Evolutionary conservation across 2,888 invertebrate genomes (phyloP).

Genomic region (Plebejus melissa): DNA sequence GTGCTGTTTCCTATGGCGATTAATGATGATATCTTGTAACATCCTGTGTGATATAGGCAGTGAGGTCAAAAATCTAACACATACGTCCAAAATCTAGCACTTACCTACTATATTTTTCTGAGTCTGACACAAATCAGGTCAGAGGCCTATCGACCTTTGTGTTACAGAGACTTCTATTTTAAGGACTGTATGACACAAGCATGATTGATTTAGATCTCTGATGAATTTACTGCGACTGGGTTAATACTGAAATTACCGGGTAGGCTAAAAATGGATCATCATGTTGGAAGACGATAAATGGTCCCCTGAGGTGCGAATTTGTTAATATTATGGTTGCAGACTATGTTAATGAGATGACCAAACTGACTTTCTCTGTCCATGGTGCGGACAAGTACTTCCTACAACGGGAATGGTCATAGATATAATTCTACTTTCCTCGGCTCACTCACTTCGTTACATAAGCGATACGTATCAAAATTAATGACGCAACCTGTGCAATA

Average conservation of each 20-base stretch:
- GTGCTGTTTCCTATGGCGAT: background rate
- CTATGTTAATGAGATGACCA: constrained; percentile 35
- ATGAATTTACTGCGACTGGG: background rate
- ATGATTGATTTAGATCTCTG: background rate
- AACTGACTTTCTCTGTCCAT: constrained; percentile 36
- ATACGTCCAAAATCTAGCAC: too few species aligned
- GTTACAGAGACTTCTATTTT: too few species aligned
- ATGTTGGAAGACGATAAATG: background rate
- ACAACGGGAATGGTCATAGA: constrained; percentile 36
- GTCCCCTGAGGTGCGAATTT: constrained; percentile 8
- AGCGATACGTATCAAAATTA: constrained; percentile 33
- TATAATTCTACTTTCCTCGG: constrained; percentile 52
- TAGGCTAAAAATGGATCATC: background rate
- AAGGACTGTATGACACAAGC: too few species aligned
- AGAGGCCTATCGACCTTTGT: too few species aligned
- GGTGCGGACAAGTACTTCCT: constrained; percentile 35
- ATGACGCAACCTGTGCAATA: constrained; percentile 41
- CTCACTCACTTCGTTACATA: constrained; percentile 52
- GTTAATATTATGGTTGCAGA: constrained; percentile 2
- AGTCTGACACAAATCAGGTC: too few species aligned
- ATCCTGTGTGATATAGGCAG: background rate
- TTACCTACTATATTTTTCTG: too few species aligned
- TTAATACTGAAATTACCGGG: background rate
- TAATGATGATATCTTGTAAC: background rate
- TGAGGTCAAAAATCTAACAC: too few species aligned